Evolutionary conservation across 2,888 invertebrate genomes (phyloP), one percentile per base, ranked within the genome.

Genomic region (Nasonovia ribisnigri): DNA sequence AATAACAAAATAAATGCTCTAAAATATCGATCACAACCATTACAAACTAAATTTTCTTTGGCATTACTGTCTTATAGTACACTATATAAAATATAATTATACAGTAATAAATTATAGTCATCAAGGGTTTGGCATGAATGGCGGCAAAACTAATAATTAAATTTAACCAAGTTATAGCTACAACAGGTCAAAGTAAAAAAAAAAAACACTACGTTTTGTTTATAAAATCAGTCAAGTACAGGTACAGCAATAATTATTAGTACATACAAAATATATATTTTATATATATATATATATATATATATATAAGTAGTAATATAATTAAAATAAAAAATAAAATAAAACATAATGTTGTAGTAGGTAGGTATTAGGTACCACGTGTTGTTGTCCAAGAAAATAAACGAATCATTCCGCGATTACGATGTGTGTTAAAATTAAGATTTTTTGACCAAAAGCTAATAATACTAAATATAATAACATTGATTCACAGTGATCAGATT

Each of bases 1-100:
- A 92, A 92, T 92, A 92, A 92, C 88, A 92, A 92, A 93, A 93
- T 93, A 93, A 90, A 90, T n/a, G 93, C 84, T 93, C 93, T 93
- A 93, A 90, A 90, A 88, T 90, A 93, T 86, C 1, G 93, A 93
- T 93, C 93, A 93, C 93, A 93, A 93, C 90, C 93, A 60, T 93
- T 93, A 93, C 46, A 42, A 90, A 90, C 90, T 93, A 90, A 86
- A 51, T 51, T 88, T 92, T 92, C 92, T 92, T 92, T 92, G 92
- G 92, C 77, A 88, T 92, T 92, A 92, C 88, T 92, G 88, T 88
- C 88, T 92, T 92, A 92, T 84, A 84, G 36, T 87, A 92, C 67
- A 36, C 67, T 42, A 67, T 86, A 77, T 60, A 87, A 87, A 67
- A 87, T 48, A 60, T 46, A 26, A 84, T 91, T 86, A 67, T 48